Base-by-base conservation (phyloP, 2,113 vertebrate genomes). In the Panthera leo region DNA sequence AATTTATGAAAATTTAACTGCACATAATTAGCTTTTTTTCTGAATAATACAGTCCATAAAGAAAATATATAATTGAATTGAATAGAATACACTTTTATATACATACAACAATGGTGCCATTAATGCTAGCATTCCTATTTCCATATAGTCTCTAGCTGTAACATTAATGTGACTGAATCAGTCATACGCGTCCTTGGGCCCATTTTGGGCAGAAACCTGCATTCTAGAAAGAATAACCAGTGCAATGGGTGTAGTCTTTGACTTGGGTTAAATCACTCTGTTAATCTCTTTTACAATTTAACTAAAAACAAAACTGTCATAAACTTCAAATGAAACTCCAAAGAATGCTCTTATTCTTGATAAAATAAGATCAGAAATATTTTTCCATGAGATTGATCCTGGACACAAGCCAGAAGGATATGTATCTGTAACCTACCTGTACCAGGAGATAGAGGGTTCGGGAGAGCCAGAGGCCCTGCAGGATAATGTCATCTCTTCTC, bases 391-490 rank as follows among this genome's bases (percentile, higher is more conserved):
- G 5, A 9, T 1, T 21, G 34, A 67, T 34, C 7, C 45, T 2
- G 31, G 45, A 25, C 14, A 82, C 11, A 53, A 86, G 14, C 1
- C 0, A 53, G 2, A 85, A 11, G 5, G 8, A 34, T 0, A 1
- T 23, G 34, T 4, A 3, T 1, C 1, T 2, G 0, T 16, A 75
- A 84, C 98, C 97, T 99, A 99, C 99, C 99, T 99, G 98, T 99
- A 99, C 99, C 99, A 99, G 86, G 98, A 99, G 97, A 99, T 99
- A 91, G 99, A 97, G 8, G 99, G 99, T 93, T 99, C 99, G 23
- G 99, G 99, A 0, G 99, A 99, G 61, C 99, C 99, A 2, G 98
- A 98, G 9, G 99, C 99, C 96, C 99, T 98, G 98, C 99, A 99
- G 12, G 99, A 99, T 25, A 99, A 99, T 13, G 99, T 99, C 98